Base-by-base conservation (phyloP, 1,140 invertebrate species). In the Liolophura sinensis region DNA sequence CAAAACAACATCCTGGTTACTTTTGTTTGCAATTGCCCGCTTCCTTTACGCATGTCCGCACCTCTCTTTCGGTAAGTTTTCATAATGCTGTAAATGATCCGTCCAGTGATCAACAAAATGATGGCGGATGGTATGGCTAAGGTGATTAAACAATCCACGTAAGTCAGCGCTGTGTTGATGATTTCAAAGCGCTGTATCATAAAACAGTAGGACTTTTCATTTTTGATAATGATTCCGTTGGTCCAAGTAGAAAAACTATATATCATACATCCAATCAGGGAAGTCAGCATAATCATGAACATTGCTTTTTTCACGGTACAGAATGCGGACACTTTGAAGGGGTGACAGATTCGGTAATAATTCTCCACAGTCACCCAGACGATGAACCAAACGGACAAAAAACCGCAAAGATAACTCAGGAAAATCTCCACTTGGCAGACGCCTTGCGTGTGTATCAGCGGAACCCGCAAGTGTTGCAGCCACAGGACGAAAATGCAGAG, bases 1-100 rank as follows among this genome's bases (percentile, higher is more conserved):
- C 93, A 84, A 0, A 94, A 86, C 18, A 94, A 86, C 89, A 93
- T 93, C 78, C 91, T 89, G 1, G 92, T 94, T 18, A 93, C 89
- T 75, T 90, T 91, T 18, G 60, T 57, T 73, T 91, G 89, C 27
- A 88, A 88, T 25, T 86, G 72, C 31, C 40, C 22, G n/a, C 20
- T 60, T n/a, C n/a, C 58, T 59, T 48, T 60, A 24, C 54, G 52
- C 27, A 50, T 65, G 15, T 48, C 48, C 31, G 20, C 18, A 18
- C n/a, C 51, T 20, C 31, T 20, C 50, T 56, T 49, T 46, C 31
- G 31, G 51, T 40, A 20, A n/a, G 46, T n/a, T 64, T 22, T 46
- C 18, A 67, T 46, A 46, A 73, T 58, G 27, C 69, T 74, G 68
- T 67, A 69, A n/a, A 83, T 86, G 56, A 89, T 89, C 82, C 87